phyloP scores from a whole-genome alignment of 2,888 invertebrate genomes.

The Mythimna albipuncta region DNA sequence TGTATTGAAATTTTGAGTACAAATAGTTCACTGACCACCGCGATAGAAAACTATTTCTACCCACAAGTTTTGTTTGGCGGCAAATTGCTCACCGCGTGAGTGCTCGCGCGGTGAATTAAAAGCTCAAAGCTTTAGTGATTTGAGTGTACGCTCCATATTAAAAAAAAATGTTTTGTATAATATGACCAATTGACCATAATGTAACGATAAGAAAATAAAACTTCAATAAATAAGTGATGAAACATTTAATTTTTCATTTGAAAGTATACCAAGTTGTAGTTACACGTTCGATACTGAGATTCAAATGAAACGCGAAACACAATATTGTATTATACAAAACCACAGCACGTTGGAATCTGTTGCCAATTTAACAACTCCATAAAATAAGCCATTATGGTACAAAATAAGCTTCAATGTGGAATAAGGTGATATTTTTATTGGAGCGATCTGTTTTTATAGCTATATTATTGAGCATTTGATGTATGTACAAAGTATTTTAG shows the following conservation, averaged over 20 bases:
- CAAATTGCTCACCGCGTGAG: no score
- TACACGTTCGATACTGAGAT: conserved; percentile 89
- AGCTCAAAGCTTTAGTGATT: no score
- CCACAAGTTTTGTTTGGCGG: no score
- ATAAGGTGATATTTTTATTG: neutral
- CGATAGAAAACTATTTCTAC: no score
- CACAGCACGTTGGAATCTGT: conserved; percentile 57
- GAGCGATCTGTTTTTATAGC: neutral
- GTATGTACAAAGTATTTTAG: conserved; percentile 31
- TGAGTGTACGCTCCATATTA: no score
- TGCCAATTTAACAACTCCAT: conserved; percentile 52
- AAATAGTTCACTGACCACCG: no score
- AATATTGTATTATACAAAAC: conserved; percentile 87
- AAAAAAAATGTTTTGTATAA: neutral
- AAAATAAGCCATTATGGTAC: neutral
- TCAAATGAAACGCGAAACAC: conserved; percentile 89
- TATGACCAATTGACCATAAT: neutral
- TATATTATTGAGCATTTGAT: conserved; percentile 15
- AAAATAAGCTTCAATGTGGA: no score
- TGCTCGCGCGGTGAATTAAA: no score
- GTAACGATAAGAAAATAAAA: conserved; percentile 10
- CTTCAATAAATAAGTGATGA: conserved; percentile 80
- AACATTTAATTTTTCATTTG: conserved; percentile 91
- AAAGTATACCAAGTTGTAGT: conserved; percentile 90
- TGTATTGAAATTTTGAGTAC: no score